Conservation (phyloP, 1,140 invertebrate species). For the Limonius californicus region DNA sequence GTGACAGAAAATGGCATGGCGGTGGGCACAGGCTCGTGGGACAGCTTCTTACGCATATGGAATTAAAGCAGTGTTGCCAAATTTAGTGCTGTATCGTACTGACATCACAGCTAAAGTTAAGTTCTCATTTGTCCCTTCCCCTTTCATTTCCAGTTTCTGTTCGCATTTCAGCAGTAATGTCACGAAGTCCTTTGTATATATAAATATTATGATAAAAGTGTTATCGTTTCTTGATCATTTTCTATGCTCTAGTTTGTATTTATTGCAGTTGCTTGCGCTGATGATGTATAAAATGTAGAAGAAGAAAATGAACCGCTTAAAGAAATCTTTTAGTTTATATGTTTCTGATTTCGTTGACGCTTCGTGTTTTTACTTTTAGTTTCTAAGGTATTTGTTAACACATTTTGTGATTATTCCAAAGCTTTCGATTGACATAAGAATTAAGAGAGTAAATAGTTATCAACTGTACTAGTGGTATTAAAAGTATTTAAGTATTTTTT, state of each 20-base stretch:
- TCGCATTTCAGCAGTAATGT: not conserved
- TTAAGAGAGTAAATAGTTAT: too few relatives aligned
- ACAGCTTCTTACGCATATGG: slow-evolving; percentile 97
- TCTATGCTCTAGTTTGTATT: not conserved
- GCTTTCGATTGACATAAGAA: not conserved
- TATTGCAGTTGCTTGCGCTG: slow-evolving; percentile 3
- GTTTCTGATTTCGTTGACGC: not conserved
- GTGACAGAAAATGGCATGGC: slow-evolving; percentile 98
- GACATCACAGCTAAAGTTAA: not conserved
- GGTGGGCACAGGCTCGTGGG: slow-evolving; percentile 95
- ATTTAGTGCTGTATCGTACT: slow-evolving; percentile 9
- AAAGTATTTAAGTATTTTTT: not conserved
- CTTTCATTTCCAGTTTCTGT: not conserved
- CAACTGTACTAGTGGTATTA: not conserved
- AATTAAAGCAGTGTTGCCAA: slow-evolving; percentile 63
- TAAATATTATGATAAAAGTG: not conserved
- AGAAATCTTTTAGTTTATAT: too few relatives aligned
- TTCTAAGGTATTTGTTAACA: not conserved
- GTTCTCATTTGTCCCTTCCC: not conserved
- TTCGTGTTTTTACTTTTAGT: not conserved
- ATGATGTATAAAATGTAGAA: not conserved
- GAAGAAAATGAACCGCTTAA: too few relatives aligned
- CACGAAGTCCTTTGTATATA: not conserved
- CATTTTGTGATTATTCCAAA: slow-evolving; percentile 1
- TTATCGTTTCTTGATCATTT: slow-evolving; percentile 5